Percentiles rank a stretch among this genome's conserved stretches.
Evolutionary conservation across 92 coral and sea anemone genomes (phyloP).

Genomic region (Phymanthus crucifer): DNA sequence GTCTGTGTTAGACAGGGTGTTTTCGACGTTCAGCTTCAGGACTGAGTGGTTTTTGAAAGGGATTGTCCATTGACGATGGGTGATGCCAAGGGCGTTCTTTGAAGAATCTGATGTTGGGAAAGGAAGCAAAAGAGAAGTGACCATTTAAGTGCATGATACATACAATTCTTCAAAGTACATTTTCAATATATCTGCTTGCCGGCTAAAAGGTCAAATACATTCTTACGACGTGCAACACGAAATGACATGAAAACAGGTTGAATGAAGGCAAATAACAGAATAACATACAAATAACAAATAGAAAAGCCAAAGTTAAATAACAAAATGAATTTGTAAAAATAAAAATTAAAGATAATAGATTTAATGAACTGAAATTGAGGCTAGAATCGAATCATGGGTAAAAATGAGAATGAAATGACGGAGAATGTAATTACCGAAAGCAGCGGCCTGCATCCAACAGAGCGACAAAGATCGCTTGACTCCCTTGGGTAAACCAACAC

Average conservation of each 20-base stretch:
- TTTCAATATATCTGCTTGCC: too few species aligned
- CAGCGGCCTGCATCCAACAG: constrained; percentile 17
- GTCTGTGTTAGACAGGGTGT: not conserved
- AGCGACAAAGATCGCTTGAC: not conserved
- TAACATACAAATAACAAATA: too few species aligned
- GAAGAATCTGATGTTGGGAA: not conserved
- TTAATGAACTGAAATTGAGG: too few species aligned
- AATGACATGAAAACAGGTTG: too few species aligned
- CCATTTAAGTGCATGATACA: too few species aligned
- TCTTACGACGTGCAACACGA: too few species aligned
- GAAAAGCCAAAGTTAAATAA: too few species aligned
- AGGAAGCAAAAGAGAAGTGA: not conserved
- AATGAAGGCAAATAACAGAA: too few species aligned
- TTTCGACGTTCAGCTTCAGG: not conserved
- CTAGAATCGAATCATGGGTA: not conserved
- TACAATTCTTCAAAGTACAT: too few species aligned
- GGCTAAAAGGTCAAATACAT: too few species aligned
- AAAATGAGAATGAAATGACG: not conserved
- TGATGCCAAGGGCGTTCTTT: not conserved
- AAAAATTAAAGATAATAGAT: too few species aligned
- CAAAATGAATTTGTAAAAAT: too few species aligned
- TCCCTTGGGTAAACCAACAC: constrained; percentile 5
- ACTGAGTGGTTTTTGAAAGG: not conserved
- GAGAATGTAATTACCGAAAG: not conserved
- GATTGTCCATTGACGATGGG: not conserved